Evolutionary conservation across 1,140 invertebrate genomes (phyloP).

Genomic region (Helicoverpa armigera): DNA sequence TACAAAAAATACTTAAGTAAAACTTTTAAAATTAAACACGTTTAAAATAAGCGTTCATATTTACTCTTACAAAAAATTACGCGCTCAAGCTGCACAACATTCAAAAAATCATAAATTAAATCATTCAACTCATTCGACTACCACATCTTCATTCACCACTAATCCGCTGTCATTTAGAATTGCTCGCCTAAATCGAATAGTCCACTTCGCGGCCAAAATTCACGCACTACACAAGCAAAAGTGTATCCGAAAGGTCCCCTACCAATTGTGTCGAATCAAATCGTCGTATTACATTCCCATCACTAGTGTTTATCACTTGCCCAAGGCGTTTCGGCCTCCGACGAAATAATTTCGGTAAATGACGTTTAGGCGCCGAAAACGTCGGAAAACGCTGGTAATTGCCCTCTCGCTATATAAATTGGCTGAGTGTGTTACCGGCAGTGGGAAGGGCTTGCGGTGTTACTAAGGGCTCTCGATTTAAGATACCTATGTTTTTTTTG

Average conservation of each 20-base stretch:
- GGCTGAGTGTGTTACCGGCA: constrained; percentile 75
- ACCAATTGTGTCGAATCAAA: constrained; percentile 51
- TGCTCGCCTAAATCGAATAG: constrained; percentile 21
- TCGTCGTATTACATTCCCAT: constrained; percentile 39
- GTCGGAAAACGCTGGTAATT: constrained; percentile 75
- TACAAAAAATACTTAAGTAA: too few relatives aligned
- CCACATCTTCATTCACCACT: neutral
- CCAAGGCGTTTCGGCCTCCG: constrained; percentile 59
- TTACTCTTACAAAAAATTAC: too few relatives aligned
- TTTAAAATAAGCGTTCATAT: too few relatives aligned
- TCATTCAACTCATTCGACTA: neutral
- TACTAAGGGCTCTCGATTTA: constrained; percentile 59
- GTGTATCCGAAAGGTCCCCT: constrained; percentile 34
- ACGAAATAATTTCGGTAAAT: constrained; percentile 77
- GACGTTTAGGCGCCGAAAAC: constrained; percentile 73
- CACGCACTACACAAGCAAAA: constrained; percentile 8
- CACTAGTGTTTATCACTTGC: constrained; percentile 57
- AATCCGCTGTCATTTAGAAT: neutral
- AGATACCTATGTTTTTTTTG: neutral
- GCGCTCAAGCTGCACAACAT: too few relatives aligned
- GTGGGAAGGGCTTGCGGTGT: constrained; percentile 61
- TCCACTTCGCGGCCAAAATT: constrained; percentile 32
- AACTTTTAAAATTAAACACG: too few relatives aligned
- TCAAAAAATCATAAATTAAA: neutral
- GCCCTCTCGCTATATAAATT: constrained; percentile 79